Evolutionary conservation across 2,797 vertebrate genomes (phyloP), one percentile per base, ranked within the genome.

Genomic region (Protosalanx chinensis): DNA sequence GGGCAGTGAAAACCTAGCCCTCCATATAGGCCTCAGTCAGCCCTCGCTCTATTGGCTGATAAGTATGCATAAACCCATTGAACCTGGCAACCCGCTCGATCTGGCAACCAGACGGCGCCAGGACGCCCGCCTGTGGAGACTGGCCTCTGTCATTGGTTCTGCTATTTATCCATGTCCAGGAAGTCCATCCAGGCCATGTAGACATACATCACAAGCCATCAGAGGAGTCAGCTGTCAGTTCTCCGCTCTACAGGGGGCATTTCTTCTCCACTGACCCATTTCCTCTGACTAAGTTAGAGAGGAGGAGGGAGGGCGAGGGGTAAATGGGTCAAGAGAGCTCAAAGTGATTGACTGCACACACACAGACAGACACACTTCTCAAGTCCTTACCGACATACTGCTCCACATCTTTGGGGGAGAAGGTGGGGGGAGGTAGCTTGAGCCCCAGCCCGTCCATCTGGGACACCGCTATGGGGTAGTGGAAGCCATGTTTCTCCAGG

Each of bases 401-500:
- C 91, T 98, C 95, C 90, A 99, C 98, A 76, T 99, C 95, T 86
- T 84, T 92, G 81, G 98, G 95, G 0, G 96, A 96, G 86, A 99
- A 99, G 10, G 93, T 90, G 10, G 93, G 85, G 0, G 93, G 85
- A 15, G 97, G 98, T 56, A 99, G 94, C 79, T 92, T 93, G 79
- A 99, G 95, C 23, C 97, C 98, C 66, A 99, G 91, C 30, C 92
- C 96, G 71, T 98, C 97, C 92, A 95, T 91, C 81, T 95, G 95
- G 1, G 95, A 88, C 83, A 98, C 90, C 76, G 85, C 89, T 61
- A 99, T 95, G 71, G 98, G 98, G 82, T 95, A 93, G 77, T 92
- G 93, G 88, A 99, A 99, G 74, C 96, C 94, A 53, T 97, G 95
- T 72, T 95, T 94, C 91, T 99, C 97, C 91, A 99, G 88, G 79